A percentile compares a stretch with the other conserved stretches of the same genome.
Evolutionary conservation across 1,140 invertebrate species (phyloP).

Genomic region (Gonioctena quinquepunctata): DNA sequence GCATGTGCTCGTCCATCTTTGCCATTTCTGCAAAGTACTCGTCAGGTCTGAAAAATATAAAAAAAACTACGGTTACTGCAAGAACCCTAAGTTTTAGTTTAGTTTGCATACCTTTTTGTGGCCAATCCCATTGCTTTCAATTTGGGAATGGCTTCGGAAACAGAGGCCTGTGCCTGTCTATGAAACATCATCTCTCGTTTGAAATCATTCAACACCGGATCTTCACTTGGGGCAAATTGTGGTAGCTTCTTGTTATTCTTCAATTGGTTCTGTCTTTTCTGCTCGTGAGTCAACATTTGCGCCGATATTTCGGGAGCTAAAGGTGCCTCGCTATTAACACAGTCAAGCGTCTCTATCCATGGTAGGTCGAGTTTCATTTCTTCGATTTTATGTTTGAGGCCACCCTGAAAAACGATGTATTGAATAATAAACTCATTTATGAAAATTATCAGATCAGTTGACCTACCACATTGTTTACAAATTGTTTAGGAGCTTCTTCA

Average conservation of each 20-base stretch:
- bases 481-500: slow-evolving; percentile 61
- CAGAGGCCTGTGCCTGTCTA: slow-evolving; percentile 87
- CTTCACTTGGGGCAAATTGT: slow-evolving; percentile 67
- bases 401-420: too few relatives aligned
- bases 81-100: too few relatives aligned
- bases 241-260: slow-evolving; percentile 72
- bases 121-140: slow-evolving; percentile 76
- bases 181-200: slow-evolving; percentile 90
- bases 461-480: slow-evolving; percentile 68
- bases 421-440: not conserved
- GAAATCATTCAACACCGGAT: slow-evolving; percentile 91
- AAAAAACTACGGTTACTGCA: too few relatives aligned
- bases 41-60: slow-evolving; percentile 71
- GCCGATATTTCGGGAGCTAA: slow-evolving; percentile 80
- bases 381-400: slow-evolving; percentile 71
- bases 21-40: slow-evolving; percentile 99
- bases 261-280: slow-evolving; percentile 66
- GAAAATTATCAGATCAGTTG: not conserved
- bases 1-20: slow-evolving; percentile 97
- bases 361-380: slow-evolving; percentile 73
- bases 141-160: slow-evolving; percentile 75
- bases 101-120: slow-evolving; percentile 71
- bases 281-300: slow-evolving; percentile 72
- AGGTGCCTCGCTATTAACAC: slow-evolving; percentile 74
- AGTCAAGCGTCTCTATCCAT: slow-evolving; percentile 86